A percentile compares a stretch with the other conserved stretches of the same genome.
Conservation (phyloP, 2,888 invertebrate genomes). For the Esperia sulphurella region DNA sequence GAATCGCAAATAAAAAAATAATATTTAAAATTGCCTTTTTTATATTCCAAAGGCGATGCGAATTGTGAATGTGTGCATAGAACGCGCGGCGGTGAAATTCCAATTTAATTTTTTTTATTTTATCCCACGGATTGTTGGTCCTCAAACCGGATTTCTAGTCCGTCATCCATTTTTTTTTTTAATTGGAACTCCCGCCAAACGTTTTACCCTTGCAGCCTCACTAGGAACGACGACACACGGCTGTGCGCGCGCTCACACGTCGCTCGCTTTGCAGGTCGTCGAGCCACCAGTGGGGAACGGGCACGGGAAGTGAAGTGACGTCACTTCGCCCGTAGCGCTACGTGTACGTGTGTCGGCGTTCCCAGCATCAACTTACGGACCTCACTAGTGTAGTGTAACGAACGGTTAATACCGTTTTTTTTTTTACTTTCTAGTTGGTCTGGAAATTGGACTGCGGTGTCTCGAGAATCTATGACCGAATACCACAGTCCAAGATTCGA, state of each 20-base stretch:
- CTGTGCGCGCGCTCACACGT: slow-evolving; percentile 59
- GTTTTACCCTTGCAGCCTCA: slow-evolving; percentile 41
- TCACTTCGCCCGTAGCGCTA: slow-evolving; percentile 36
- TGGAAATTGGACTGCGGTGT: background rate
- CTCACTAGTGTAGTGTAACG: slow-evolving; percentile 73
- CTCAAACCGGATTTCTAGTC: background rate
- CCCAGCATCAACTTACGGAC: slow-evolving; percentile 67
- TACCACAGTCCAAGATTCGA: background rate
- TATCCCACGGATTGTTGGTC: too few relatives aligned
- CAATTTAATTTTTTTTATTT: too few relatives aligned
- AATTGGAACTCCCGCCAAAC: background rate
- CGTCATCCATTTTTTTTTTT: too few relatives aligned
- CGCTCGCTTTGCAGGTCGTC: slow-evolving; percentile 69
- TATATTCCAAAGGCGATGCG: slow-evolving; percentile 22
- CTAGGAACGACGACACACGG: slow-evolving; percentile 77
- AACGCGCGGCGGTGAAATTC: slow-evolving; percentile 46
- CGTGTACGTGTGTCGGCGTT: slow-evolving; percentile 78
- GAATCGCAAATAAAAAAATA: slow-evolving; percentile 16
- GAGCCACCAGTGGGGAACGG: slow-evolving; percentile 62
- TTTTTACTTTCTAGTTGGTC: slow-evolving; percentile 14
- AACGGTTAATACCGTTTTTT: slow-evolving; percentile 33
- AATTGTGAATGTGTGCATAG: slow-evolving; percentile 32
- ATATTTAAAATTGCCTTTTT: background rate
- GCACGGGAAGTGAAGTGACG: slow-evolving; percentile 68
- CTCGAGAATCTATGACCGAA: too few relatives aligned